Conservation (phyloP, 2,113 vertebrate species). For the Uropsilus gracilis region DNA sequence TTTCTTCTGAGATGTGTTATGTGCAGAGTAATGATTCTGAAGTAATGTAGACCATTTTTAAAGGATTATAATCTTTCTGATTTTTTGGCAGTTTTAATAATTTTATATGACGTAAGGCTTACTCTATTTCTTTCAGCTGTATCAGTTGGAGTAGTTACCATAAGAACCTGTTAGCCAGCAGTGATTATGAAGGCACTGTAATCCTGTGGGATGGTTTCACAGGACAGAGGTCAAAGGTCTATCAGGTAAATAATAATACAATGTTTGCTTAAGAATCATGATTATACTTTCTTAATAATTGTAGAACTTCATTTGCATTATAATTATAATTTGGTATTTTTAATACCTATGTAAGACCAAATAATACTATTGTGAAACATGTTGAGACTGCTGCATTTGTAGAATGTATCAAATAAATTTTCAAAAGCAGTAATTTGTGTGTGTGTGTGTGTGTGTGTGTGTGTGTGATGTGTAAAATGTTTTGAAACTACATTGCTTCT, state of each 20-base stretch:
- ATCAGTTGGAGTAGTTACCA: slow-evolving; percentile 99
- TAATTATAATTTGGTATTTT: slow-evolving; percentile 6
- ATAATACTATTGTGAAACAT: background rate
- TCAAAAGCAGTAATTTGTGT: background rate
- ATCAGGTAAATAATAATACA: slow-evolving; percentile 89
- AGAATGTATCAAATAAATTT: slow-evolving; percentile 19
- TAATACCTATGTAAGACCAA: background rate
- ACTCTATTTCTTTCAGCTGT: slow-evolving; percentile 90
- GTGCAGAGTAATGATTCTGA: background rate
- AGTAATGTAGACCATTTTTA: slow-evolving; percentile 51
- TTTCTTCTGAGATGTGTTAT: background rate
- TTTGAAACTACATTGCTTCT: background rate
- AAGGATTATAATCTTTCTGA: slow-evolving; percentile 43
- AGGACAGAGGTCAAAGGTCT: slow-evolving; percentile 97
- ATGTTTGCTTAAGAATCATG: accelerated
- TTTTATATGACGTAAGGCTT: slow-evolving; percentile 2
- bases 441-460: too few species aligned
- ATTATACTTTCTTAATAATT: background rate
- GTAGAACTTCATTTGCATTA: background rate
- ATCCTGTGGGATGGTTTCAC: slow-evolving; percentile 99
- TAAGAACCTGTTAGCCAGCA: slow-evolving; percentile 99
- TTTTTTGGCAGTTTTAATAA: slow-evolving; percentile 1
- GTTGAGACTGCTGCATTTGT: background rate
- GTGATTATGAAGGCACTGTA: slow-evolving; percentile 99
- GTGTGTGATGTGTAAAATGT: background rate